A percentile compares a stretch with the other conserved stretches of the same genome.
These are phyloP conservation scores for Tautogolabrus adspersus DNA, from an alignment of 2,113 vertebrate species.

Conservation along the genomic window DNA sequence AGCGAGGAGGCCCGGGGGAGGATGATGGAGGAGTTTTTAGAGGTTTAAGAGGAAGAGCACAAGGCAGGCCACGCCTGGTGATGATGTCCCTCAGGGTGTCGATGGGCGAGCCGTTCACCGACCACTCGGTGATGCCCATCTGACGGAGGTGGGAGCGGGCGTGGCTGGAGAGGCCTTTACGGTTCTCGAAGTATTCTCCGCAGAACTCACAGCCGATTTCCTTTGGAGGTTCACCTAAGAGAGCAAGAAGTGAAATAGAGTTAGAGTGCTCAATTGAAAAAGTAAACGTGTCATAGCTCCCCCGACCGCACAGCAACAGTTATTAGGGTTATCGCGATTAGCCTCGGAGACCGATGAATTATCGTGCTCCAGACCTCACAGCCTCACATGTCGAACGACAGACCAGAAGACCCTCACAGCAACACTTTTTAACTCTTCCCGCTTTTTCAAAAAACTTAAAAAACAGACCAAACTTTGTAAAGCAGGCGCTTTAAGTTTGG, in stretches of 20 bases:
- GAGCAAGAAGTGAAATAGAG: not conserved
- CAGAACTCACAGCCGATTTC: conserved; percentile 90
- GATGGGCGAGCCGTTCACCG: conserved; percentile 94
- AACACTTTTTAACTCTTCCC: no score
- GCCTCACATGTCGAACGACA: no score
- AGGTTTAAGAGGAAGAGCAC: conserved; percentile 78
- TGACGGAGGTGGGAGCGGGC: conserved; percentile 95
- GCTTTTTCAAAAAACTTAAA: no score
- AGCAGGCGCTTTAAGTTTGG: no score
- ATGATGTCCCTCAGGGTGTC: conserved; percentile 91
- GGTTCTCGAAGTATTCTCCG: conserved; percentile 95
- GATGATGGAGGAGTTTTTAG: conserved; percentile 77
- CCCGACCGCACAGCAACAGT: no score
- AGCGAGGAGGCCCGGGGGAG: conserved; percentile 76
- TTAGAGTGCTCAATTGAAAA: no score
- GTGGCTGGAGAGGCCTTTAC: conserved; percentile 95
- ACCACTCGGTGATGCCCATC: conserved; percentile 97
- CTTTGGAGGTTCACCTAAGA: conserved; percentile 81
- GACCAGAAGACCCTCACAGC: no score
- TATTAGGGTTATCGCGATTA: no score
- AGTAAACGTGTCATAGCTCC: no score
- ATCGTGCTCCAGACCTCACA: no score
- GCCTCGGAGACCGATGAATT: no score
- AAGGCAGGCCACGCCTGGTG: conserved; percentile 81
- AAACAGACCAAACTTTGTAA: no score